Evolutionary conservation across 2,113 vertebrate genomes (phyloP).

Genomic region (Hyperopisus bebe): DNA sequence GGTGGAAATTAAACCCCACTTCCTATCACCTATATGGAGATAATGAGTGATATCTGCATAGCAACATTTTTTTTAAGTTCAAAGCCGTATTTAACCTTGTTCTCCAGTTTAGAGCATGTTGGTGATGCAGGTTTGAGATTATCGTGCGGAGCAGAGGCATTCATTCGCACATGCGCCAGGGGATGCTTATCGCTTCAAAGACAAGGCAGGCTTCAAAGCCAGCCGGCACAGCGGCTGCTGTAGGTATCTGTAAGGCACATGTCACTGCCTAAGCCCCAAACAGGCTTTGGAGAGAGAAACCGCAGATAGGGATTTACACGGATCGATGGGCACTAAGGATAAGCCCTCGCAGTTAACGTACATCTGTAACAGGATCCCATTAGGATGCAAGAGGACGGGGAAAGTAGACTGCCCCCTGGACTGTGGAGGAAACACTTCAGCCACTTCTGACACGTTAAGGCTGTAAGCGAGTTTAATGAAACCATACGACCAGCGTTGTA

Average conservation of each 20-base stretch:
- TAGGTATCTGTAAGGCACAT: neutral
- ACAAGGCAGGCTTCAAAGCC: neutral
- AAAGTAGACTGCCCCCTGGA: neutral
- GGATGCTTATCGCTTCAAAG: neutral
- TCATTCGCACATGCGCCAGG: neutral
- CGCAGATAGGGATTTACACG: neutral
- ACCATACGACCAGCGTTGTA: neutral
- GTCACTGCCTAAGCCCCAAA: neutral
- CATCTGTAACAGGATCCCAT: slow-evolving; percentile 2
- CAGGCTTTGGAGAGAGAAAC: neutral
- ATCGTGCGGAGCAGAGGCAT: neutral
- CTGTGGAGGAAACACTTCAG: neutral
- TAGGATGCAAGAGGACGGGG: neutral
- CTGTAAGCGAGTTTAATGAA: neutral
- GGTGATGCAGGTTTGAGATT: neutral
- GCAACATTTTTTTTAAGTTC: neutral
- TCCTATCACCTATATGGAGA: neutral
- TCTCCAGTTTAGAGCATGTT: neutral
- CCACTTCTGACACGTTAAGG: neutral
- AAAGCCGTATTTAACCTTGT: neutral
- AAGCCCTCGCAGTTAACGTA: slow-evolving; percentile 4
- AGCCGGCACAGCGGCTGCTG: too few species aligned
- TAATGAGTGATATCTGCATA: neutral
- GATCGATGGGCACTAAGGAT: neutral
- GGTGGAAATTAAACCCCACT: neutral